phyloP scores from a whole-genome alignment of 1,140 invertebrate species.

The Drosophila sproati region DNA sequence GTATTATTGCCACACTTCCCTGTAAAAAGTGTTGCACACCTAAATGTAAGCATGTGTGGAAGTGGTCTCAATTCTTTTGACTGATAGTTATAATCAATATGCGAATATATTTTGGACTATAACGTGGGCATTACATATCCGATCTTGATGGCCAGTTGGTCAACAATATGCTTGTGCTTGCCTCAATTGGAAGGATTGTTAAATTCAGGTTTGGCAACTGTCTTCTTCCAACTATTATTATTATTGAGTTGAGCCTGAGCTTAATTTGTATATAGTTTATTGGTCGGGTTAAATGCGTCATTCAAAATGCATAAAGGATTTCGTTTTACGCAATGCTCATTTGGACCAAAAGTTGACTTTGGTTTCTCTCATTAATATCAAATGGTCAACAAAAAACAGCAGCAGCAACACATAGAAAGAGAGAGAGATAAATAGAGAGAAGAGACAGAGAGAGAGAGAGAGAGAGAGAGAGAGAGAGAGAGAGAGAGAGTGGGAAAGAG shows the following conservation, averaged over 20 bases:
- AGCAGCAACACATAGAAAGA: not conserved
- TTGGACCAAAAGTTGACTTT: constrained; percentile 8
- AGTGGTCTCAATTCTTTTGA: too few relatives aligned
- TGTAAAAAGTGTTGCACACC: too few relatives aligned
- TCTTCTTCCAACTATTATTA: too few relatives aligned
- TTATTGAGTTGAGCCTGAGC: not conserved
- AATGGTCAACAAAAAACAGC: constrained; percentile 44
- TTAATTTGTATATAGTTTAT: not conserved
- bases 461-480: too few relatives aligned
- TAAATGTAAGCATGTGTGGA: too few relatives aligned
- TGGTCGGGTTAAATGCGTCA: not conserved
- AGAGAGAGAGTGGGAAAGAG: not conserved
- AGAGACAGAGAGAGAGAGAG: not conserved
- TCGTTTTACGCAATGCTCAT: constrained; percentile 13
- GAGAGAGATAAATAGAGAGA: not conserved
- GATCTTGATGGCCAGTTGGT: too few relatives aligned
- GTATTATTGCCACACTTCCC: too few relatives aligned
- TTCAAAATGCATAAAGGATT: not conserved
- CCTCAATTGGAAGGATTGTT: too few relatives aligned
- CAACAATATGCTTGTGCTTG: too few relatives aligned
- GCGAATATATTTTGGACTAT: too few relatives aligned
- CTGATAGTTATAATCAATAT: too few relatives aligned
- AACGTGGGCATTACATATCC: too few relatives aligned
- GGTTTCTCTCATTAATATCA: constrained; percentile 44
- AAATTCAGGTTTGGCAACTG: not conserved